These are phyloP conservation scores for Amphipoea lucens DNA, from an alignment of 2,888 invertebrate genomes.

Conservation along the genomic window DNA sequence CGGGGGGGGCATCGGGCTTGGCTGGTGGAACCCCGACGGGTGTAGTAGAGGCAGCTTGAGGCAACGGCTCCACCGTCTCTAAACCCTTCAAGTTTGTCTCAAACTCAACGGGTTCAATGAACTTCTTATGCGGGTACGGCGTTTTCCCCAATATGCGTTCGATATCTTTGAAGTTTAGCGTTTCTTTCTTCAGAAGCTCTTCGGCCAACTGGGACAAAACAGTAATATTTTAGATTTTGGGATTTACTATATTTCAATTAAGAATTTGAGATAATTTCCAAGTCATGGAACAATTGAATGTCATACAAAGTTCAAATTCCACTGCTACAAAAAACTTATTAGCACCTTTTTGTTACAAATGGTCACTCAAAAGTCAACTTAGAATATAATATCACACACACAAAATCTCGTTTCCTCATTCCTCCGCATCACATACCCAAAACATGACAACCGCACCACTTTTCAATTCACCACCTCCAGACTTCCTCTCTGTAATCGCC, in stretches of 20 bases:
- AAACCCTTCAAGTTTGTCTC: conserved; percentile 90
- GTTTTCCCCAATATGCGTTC: conserved; percentile 97
- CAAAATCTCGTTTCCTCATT: not conserved
- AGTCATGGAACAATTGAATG: too few species aligned
- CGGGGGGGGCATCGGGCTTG: conserved; percentile 68
- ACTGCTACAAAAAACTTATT: too few species aligned
- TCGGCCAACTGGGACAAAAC: conserved; percentile 94
- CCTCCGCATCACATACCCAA: not conserved
- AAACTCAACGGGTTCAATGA: conserved; percentile 95
- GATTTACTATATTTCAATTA: not conserved
- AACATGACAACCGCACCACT: not conserved
- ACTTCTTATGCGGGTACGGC: conserved; percentile 93
- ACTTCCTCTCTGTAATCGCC: not conserved
- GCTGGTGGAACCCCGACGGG: conserved; percentile 78
- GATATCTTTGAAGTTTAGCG: conserved; percentile 97
- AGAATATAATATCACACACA: too few species aligned
- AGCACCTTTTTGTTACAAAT: too few species aligned
- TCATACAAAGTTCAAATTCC: too few species aligned
- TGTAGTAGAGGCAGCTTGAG: conserved; percentile 39
- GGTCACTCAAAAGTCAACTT: too few species aligned
- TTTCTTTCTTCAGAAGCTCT: conserved; percentile 96
- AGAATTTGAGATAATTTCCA: too few species aligned
- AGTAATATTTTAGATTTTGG: not conserved
- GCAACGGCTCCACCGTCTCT: conserved; percentile 74
- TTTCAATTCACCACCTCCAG: too few species aligned